Evolutionary conservation across 1,140 invertebrate genomes (phyloP), one percentile per base, ranked within the genome.

Genomic region (Rhysida immarginata): DNA sequence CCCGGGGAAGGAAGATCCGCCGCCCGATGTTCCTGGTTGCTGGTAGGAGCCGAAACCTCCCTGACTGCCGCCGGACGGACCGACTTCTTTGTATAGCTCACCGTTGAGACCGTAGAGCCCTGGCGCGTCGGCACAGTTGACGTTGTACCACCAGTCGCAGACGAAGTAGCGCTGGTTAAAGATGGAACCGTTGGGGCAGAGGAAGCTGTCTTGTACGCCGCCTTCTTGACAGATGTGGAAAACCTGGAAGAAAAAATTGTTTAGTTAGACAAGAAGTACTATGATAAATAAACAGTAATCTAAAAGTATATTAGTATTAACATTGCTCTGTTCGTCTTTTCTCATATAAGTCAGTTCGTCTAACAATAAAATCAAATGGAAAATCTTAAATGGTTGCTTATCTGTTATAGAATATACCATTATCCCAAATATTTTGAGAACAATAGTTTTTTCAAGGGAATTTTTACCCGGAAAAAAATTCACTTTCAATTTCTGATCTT

Each of bases 131-230:
- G 50, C 45, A 26, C 60, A 62, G 13, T 56, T 42, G 2, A 62
- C 60, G 44, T 59, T 62, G 50, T 44, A 59, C 62, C 20, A 48
- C 55, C 55, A 56, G 29, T 56, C 55, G 23, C 55, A 56, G 18
- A 56, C 51, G 13, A 56, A 24, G n/a, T 24, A 25, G 20, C 35
- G 21, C 29, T 56, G 55, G 50, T 56, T 54, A 35, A 56, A 56
- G 11, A 49, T 49, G 2, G 55, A 21, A 35, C 26, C 21, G 23
- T 56, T 56, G 2, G 55, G 55, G 26, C 55, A 56, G 23, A 56
- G 27, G 29, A 43, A 56, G 29, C 20, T 49, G 24, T 23, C 24
- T 29, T 35, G 55, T 13, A 8, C 3, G 14, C 27, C 45, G n/a
- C 14, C 26, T 20, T 60, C 29, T 60, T 56, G 55, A 24, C 55